Conservation (phyloP, 2,113 vertebrate species). For the Echinops telfairi region DNA sequence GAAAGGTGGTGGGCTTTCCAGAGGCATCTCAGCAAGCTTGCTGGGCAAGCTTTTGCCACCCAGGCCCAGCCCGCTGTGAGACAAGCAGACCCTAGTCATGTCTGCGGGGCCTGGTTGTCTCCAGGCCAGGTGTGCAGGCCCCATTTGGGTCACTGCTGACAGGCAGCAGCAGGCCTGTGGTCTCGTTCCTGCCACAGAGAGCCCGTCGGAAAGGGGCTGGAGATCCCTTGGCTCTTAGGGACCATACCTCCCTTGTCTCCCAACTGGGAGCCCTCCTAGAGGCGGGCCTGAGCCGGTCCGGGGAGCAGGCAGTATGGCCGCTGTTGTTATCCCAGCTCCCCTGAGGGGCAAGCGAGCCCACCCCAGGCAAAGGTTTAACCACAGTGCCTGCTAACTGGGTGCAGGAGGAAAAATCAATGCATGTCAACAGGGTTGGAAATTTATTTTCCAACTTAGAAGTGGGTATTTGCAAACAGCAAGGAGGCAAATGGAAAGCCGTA, state of each 20-base stretch:
- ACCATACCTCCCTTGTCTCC: background rate
- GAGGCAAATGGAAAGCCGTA: slow-evolving; percentile 72
- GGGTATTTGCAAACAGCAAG: slow-evolving; percentile 62
- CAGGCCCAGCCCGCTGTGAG: background rate
- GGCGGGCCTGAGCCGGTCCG: background rate
- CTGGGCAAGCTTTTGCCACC: background rate
- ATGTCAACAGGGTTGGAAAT: slow-evolving; percentile 73
- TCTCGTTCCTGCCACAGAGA: background rate
- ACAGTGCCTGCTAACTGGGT: slow-evolving; percentile 31
- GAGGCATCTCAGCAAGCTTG: background rate
- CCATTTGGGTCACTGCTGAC: background rate
- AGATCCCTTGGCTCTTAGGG: background rate
- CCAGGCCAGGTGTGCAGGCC: background rate
- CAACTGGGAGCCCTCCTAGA: background rate
- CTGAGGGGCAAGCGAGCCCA: slow-evolving; percentile 8
- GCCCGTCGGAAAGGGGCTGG: background rate
- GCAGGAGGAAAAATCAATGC: slow-evolving; percentile 72
- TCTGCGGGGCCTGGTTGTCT: background rate
- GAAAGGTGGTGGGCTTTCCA: background rate
- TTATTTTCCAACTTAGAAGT: slow-evolving; percentile 76
- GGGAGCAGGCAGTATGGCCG: background rate
- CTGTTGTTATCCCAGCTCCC: background rate
- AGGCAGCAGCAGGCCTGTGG: background rate
- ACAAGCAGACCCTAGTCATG: background rate
- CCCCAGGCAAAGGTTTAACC: slow-evolving; percentile 29